phyloP scores from a whole-genome alignment of 2,113 vertebrate species.

The Chlorodrepanis virens region DNA sequence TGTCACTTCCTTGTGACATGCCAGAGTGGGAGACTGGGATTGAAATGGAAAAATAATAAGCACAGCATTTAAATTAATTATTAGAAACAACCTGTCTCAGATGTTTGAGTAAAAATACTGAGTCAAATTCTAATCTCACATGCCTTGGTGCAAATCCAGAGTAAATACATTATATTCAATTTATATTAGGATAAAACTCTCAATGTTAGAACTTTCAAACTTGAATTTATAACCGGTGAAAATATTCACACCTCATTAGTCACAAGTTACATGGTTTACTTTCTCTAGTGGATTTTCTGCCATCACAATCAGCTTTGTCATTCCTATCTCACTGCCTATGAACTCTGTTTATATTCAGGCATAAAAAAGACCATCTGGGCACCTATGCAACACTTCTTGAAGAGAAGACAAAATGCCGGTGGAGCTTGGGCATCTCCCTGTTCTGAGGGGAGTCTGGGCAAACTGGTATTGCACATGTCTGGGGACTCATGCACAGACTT shows the following conservation, averaged over 20 bases:
- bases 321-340: not conserved
- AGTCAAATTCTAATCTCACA: not conserved
- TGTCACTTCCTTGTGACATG: not conserved
- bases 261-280: constrained; percentile 10
- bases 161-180: not conserved
- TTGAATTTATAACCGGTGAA: not conserved
- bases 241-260: constrained; percentile 36
- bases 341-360: not conserved
- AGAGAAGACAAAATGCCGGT: not conserved
- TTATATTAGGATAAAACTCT: not conserved
- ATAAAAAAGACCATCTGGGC: not conserved
- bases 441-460: not conserved
- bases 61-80: not conserved
- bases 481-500: not conserved
- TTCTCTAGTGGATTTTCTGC: constrained; percentile 11
- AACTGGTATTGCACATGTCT: not conserved
- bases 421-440: not conserved
- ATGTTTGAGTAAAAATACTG: not conserved
- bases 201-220: not conserved
- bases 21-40: not conserved
- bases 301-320: constrained; percentile 3
- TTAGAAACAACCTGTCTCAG: not conserved
- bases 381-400: not conserved
- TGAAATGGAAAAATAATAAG: not conserved
- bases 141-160: not conserved